phyloP scores from a whole-genome alignment of 2,888 invertebrate genomes.

The Sphaeridia pumilis region DNA sequence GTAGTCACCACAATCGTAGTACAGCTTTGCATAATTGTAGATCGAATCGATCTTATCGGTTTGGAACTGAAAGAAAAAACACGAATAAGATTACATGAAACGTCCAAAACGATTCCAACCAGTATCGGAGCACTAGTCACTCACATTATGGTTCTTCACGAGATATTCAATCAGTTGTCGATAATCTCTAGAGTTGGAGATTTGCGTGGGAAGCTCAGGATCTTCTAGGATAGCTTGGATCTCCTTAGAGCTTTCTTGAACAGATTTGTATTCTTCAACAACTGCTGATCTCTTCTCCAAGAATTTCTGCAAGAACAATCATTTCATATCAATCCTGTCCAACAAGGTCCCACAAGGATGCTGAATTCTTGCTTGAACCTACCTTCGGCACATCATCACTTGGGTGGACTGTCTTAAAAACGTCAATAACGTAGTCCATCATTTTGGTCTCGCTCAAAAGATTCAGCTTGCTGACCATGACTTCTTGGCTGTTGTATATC shows the following conservation, averaged over 20 bases:
- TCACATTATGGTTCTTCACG: conserved; percentile 72
- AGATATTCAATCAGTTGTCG: conserved; percentile 82
- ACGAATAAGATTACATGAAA: conserved; percentile 13
- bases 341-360: no score
- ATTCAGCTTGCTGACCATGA: conserved; percentile 84
- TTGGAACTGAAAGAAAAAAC: conserved; percentile 54
- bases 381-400: conserved; percentile 73
- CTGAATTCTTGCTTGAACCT: conserved; percentile 36
- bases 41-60: conserved; percentile 89
- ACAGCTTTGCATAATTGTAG: conserved; percentile 89
- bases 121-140: conserved; percentile 22
- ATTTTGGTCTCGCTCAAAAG: conserved; percentile 95
- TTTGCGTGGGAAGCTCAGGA: conserved; percentile 76
- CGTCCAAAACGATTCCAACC: conserved; percentile 2
- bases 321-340: not conserved
- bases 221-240: conserved; percentile 79
- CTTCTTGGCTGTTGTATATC: conserved; percentile 88
- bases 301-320: conserved; percentile 47
- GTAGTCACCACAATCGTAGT: conserved; percentile 98
- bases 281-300: conserved; percentile 68
- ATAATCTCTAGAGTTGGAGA: conserved; percentile 86
- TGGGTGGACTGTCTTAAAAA: conserved; percentile 72
- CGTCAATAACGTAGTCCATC: conserved; percentile 98
- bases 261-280: conserved; percentile 66
- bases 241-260: conserved; percentile 76